phyloP scores from a whole-genome alignment of 2,888 invertebrate species.

The Limnephilus lunatus region DNA sequence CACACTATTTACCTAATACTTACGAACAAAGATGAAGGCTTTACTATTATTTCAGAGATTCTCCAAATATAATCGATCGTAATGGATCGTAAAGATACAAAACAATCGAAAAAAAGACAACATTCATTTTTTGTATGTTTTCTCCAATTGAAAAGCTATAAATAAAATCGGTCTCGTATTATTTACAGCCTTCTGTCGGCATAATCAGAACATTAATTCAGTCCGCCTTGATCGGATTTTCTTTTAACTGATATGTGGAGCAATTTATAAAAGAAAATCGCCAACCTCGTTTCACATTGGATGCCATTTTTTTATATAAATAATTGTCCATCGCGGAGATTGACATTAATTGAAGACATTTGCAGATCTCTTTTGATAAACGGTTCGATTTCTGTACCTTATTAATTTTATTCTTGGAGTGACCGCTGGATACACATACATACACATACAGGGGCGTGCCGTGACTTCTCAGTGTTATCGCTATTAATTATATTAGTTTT shows the following conservation, averaged over 20 bases:
- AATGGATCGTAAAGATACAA: no score
- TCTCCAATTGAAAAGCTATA: neutral
- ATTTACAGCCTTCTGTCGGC: neutral
- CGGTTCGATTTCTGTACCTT: neutral
- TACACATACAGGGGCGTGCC: neutral
- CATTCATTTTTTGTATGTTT: neutral
- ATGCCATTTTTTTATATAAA: slow-evolving; percentile 45
- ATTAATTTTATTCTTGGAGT: neutral
- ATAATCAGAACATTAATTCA: neutral
- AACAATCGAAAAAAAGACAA: neutral
- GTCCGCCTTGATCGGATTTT: slow-evolving; percentile 14
- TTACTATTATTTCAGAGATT: no score
- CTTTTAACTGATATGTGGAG: slow-evolving; percentile 48
- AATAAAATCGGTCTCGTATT: neutral
- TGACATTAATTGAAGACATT: slow-evolving; percentile 63
- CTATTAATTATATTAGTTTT: neutral
- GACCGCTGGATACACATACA: neutral
- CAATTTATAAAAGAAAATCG: slow-evolving; percentile 56
- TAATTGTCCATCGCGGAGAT: slow-evolving; percentile 58
- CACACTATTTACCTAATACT: no score
- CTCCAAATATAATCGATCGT: no score
- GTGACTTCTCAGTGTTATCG: neutral
- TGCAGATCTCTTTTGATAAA: slow-evolving; percentile 55
- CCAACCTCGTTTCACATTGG: slow-evolving; percentile 24
- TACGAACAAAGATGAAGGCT: no score